Percentiles rank a stretch among this genome's conserved stretches.
Conservation (phyloP, 2,797 vertebrate genomes). For the Fundulus diaphanus region DNA sequence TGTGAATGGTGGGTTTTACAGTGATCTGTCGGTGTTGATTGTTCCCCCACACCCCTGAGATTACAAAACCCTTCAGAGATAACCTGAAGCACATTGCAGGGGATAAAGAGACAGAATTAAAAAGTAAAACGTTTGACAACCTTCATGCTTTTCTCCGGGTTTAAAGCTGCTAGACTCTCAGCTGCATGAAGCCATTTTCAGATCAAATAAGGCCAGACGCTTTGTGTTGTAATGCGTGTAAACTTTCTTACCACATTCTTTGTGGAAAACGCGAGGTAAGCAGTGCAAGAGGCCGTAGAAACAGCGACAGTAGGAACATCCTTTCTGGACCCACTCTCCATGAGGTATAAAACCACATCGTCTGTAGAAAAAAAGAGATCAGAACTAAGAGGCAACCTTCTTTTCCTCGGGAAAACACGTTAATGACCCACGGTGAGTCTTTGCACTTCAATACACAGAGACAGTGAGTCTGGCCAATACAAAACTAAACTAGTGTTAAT, state of each 20-base stretch:
- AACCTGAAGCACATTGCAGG: neutral
- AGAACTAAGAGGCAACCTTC: neutral
- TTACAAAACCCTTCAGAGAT: neutral
- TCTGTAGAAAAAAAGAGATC: slow-evolving; percentile 68
- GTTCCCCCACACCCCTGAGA: neutral
- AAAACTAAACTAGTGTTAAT: neutral
- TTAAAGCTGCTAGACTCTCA: neutral
- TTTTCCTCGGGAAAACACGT: neutral
- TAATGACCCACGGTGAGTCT: neutral
- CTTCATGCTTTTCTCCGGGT: neutral
- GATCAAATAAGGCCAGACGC: neutral
- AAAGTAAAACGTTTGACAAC: neutral
- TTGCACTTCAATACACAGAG: too few species aligned
- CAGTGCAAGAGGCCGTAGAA: slow-evolving; percentile 88
- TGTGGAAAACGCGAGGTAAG: slow-evolving; percentile 81
- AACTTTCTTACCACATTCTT: slow-evolving; percentile 86
- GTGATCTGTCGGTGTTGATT: neutral
- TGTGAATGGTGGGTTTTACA: slow-evolving; percentile 30
- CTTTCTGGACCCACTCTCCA: slow-evolving; percentile 88
- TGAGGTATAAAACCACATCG: slow-evolving; percentile 86
- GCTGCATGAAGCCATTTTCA: neutral
- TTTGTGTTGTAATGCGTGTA: neutral
- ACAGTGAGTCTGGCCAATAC: neutral
- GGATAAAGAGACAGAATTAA: neutral
- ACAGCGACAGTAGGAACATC: slow-evolving; percentile 91